Evolutionary conservation across 2,113 vertebrate genomes (phyloP).

Genomic region (Hippocampus barbouri): DNA sequence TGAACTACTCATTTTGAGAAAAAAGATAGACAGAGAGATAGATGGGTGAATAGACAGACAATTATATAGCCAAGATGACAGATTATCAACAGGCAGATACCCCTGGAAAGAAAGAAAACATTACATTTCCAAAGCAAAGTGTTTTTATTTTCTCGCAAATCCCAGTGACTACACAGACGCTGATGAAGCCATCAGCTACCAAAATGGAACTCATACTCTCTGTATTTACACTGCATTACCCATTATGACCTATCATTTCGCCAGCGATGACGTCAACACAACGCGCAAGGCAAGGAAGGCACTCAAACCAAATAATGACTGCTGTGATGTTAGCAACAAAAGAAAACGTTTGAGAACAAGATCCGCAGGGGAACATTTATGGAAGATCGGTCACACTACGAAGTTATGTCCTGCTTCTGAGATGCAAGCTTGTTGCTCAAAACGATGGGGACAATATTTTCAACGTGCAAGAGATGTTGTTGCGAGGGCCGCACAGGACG

Average conservation of each 20-base stretch:
- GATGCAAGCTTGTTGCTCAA: neutral
- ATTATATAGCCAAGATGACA: neutral
- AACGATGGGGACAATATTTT: neutral
- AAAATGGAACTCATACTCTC: neutral
- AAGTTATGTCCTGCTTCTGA: neutral
- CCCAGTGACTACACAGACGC: constrained; percentile 19
- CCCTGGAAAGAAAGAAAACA: constrained; percentile 32
- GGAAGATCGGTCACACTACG: neutral
- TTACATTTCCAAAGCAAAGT: constrained; percentile 48
- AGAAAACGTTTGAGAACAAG: neutral
- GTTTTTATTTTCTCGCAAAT: constrained; percentile 50
- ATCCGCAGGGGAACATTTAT: neutral
- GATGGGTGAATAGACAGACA: neutral
- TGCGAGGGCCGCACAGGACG: neutral
- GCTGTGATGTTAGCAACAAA: neutral
- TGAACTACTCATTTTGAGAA: neutral
- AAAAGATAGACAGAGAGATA: neutral
- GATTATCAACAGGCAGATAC: no score
- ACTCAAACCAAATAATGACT: neutral
- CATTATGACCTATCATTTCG: neutral
- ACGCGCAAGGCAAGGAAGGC: neutral
- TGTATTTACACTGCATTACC: neutral
- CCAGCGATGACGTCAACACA: neutral
- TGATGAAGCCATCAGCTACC: neutral
- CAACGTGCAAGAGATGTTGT: neutral